Base-by-base conservation (phyloP, 2,888 invertebrate species). In the Xylota sylvarum region DNA sequence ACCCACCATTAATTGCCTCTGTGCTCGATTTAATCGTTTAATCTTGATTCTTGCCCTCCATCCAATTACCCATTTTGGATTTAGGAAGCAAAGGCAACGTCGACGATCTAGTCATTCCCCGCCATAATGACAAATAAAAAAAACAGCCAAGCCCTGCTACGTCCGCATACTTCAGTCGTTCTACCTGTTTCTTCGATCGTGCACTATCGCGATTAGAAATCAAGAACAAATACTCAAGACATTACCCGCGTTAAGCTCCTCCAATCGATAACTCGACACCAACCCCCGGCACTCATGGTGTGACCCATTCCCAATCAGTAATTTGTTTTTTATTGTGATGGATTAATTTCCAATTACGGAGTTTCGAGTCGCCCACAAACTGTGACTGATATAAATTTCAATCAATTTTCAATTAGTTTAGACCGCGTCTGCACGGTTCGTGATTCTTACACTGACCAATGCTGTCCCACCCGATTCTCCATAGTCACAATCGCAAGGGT, bases 321-420 rank as follows among this genome's bases (percentile, higher is more conserved):
- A 56, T 69, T 23, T 40, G 10, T 10, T 46, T 70, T 85, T 90
- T 91, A 92, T 92, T 91, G 90, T 91, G 91, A 91, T 90, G 90
- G 91, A 91, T 91, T 92, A 91, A 90, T 90, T 91, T 91, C 90
- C 90, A 91, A 91, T 92, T 92, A 91, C 89, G 86, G 77, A 56
- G 64, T 88, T 83, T 78, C 64, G 32, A 70, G 56, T 81, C 74
- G 70, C 52, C 78, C 64, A 58, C 35, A 23, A 46, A 35, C 74
- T 52, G 40, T 43, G 40, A 35, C 56, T 64, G 80, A 80, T 85
- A 80, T 64, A 56, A 85, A 81, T 85, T 80, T 72, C 84, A 85
- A 85, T 81, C 81, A 85, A 85, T 76, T 81, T 81, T 85, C 85
- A 85, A 85, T 85, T 81, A 85, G 67, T 65, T 74, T 74, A 30